Percentiles rank a stretch among this genome's conserved stretches.
These are phyloP conservation scores for Lasius fuliginosus DNA, from an alignment of 2,888 invertebrate genomes.

Conservation along the genomic window DNA sequence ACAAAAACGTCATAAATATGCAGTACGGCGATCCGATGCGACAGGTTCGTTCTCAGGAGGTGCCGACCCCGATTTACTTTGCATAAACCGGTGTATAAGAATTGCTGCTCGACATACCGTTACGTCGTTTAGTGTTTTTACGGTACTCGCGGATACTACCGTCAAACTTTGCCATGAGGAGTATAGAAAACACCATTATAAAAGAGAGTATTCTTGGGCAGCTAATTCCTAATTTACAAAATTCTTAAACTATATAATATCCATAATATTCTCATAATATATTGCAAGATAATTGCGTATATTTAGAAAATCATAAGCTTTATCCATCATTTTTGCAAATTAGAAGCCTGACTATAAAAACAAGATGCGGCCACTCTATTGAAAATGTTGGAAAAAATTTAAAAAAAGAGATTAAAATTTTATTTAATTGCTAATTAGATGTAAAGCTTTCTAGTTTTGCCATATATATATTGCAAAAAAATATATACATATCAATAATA, in stretches of 20 bases:
- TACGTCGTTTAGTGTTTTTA: conserved; percentile 55
- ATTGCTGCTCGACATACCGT: conserved; percentile 50
- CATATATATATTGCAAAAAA: no score
- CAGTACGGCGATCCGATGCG: conserved; percentile 60
- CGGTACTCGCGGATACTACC: neutral
- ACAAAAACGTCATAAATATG: conserved; percentile 68
- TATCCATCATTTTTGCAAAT: neutral
- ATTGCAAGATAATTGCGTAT: neutral
- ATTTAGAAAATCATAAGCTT: neutral
- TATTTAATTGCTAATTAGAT: neutral
- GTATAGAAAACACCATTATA: neutral
- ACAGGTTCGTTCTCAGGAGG: conserved; percentile 58
- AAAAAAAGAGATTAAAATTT: neutral
- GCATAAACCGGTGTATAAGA: conserved; percentile 65
- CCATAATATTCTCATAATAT: neutral
- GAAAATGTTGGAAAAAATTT: neutral
- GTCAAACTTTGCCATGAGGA: conserved; percentile 5
- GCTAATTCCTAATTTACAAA: neutral
- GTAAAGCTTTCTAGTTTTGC: neutral
- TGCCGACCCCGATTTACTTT: conserved; percentile 59
- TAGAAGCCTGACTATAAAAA: neutral
- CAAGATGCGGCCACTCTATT: neutral
- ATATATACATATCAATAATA: neutral
- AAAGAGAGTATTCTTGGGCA: neutral
- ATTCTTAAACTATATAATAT: neutral